Percentiles rank a stretch among this genome's conserved stretches.
These are phyloP conservation scores for Poicephalus gulielmi DNA, from an alignment of 2,113 vertebrate genomes.

Conservation along the genomic window DNA sequence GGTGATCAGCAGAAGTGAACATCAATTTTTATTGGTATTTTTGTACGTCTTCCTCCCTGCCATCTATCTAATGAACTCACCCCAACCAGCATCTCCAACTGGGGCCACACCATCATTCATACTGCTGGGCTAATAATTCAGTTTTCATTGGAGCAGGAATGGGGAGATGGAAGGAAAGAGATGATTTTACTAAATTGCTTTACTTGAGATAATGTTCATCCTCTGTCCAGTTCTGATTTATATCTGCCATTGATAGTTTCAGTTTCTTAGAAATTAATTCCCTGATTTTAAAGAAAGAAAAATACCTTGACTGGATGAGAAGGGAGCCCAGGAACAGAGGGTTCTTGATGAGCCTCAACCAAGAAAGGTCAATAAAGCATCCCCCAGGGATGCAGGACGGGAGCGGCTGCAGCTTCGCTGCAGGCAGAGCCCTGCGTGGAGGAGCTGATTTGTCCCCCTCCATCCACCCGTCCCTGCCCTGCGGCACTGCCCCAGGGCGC, in stretches of 20 bases:
- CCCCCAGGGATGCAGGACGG: background rate
- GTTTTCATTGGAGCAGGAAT: conserved; percentile 33
- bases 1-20: conserved; percentile 9
- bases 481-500: background rate
- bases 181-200: conserved; percentile 68
- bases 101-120: conserved; percentile 22
- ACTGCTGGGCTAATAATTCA: conserved; percentile 40
- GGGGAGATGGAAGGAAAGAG: background rate
- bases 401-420: background rate
- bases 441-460: background rate
- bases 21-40: conserved; percentile 50
- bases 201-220: conserved; percentile 59
- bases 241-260: conserved; percentile 27
- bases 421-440: background rate
- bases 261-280: conserved; percentile 51
- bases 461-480: background rate
- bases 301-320: background rate
- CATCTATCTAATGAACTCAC: conserved; percentile 51
- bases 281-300: background rate
- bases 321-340: background rate
- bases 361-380: background rate
- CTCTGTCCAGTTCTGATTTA: conserved; percentile 45
- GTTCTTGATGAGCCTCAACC: background rate
- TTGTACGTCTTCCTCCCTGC: background rate
- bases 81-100: background rate